phyloP scores from a whole-genome alignment of 2,797 vertebrate genomes.

The Pitangus sulphuratus region DNA sequence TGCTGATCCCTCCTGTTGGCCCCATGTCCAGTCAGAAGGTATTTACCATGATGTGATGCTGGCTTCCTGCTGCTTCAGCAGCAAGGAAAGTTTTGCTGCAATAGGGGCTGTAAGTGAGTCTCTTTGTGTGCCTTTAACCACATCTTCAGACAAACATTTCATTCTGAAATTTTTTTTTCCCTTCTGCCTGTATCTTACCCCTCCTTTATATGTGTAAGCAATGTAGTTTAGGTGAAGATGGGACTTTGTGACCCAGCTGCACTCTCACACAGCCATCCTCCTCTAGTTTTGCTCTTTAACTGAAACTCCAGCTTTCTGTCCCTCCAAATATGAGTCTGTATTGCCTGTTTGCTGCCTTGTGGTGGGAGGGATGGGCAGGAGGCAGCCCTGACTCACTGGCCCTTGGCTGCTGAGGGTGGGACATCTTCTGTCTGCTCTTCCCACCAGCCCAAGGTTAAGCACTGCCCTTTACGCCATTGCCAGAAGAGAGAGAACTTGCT shows the following conservation, averaged over 20 bases:
- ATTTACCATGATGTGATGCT: not conserved
- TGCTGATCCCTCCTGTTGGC: not conserved
- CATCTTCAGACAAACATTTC: not conserved
- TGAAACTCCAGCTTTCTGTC: not conserved
- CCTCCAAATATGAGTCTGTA: not conserved
- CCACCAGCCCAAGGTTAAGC: not conserved
- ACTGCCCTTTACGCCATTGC: not conserved
- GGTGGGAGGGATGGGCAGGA: not conserved
- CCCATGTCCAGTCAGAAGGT: not conserved
- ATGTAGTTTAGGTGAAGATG: not conserved
- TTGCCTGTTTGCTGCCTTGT: not conserved
- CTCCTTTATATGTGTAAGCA: not conserved
- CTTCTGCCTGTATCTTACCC: not conserved
- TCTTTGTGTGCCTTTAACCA: not conserved
- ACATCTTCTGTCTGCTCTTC: not conserved
- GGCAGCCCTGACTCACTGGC: not conserved
- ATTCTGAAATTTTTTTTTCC: not conserved
- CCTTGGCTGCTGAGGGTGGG: rapidly evolving
- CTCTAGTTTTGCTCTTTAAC: not conserved
- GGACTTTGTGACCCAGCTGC: not conserved
- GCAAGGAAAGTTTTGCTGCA: not conserved
- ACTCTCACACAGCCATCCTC: not conserved
- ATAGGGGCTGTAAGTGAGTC: not conserved
- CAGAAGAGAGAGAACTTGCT: not conserved
- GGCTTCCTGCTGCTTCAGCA: not conserved